Evolutionary conservation across 2,113 vertebrate genomes (phyloP).

Genomic region (Trinectes maculatus): DNA sequence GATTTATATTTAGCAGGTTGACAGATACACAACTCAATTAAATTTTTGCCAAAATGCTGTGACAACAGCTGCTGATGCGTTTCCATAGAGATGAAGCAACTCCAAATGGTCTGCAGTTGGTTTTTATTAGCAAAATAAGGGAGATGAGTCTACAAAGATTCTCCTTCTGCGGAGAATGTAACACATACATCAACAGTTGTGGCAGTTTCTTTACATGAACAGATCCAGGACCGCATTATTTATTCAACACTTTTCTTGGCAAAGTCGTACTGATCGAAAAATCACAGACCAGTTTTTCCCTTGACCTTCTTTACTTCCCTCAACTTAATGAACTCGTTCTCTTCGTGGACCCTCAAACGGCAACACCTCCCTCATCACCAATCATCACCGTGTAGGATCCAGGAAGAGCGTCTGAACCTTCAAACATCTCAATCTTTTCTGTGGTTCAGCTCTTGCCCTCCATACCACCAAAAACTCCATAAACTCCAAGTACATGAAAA

Average conservation of each 20-base stretch:
- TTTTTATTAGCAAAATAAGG: slow-evolving; percentile 89
- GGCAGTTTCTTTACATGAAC: slow-evolving; percentile 74
- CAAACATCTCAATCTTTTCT: slow-evolving; percentile 14
- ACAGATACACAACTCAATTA: neutral
- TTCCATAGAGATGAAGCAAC: too few relatives aligned
- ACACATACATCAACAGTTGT: slow-evolving; percentile 75
- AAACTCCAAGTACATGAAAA: slow-evolving; percentile 64
- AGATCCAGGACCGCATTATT: slow-evolving; percentile 37
- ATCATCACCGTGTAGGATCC: too few relatives aligned
- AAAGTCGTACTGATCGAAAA: slow-evolving; percentile 43
- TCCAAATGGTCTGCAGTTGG: slow-evolving; percentile 69
- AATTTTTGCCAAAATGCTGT: too few relatives aligned
- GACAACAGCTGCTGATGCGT: too few relatives aligned
- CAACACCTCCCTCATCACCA: neutral
- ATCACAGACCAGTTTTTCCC: slow-evolving; percentile 36
- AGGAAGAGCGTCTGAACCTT: slow-evolving; percentile 6
- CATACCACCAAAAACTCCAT: slow-evolving; percentile 16
- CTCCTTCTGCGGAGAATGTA: slow-evolving; percentile 69
- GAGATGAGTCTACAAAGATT: slow-evolving; percentile 83
- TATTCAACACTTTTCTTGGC: slow-evolving; percentile 32
- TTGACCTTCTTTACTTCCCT: slow-evolving; percentile 4
- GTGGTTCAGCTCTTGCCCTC: slow-evolving; percentile 18
- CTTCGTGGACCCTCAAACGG: neutral
- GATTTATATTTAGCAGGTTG: neutral
- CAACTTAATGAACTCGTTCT: neutral